These are phyloP conservation scores for Heliconius hermathena DNA, from an alignment of 1,140 invertebrate species.

Conservation along the genomic window DNA sequence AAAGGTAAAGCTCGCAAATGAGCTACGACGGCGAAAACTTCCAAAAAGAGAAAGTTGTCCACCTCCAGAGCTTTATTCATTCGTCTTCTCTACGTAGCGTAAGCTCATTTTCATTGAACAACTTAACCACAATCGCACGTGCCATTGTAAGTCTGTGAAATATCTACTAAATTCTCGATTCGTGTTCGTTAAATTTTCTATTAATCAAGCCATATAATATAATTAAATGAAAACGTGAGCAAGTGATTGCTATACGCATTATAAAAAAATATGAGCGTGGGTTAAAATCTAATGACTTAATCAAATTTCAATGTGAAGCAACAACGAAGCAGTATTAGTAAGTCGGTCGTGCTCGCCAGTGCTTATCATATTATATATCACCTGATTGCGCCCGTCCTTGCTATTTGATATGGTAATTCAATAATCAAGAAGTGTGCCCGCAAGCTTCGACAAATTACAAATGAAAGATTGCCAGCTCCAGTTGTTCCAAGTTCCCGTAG, in stretches of 20 bases:
- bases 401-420: constrained; percentile 68
- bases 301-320: constrained; percentile 51
- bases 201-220: background rate
- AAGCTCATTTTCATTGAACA: constrained; percentile 39
- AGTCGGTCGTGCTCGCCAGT: constrained; percentile 67
- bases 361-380: constrained; percentile 74
- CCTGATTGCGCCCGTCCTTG: constrained; percentile 65
- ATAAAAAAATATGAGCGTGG: constrained; percentile 52
- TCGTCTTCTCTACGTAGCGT: constrained; percentile 48
- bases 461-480: constrained; percentile 50
- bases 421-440: constrained; percentile 62
- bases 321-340: constrained; percentile 51
- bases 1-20: constrained; percentile 20
- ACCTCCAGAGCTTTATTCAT: constrained; percentile 62
- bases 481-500: constrained; percentile 48
- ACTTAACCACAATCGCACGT: constrained; percentile 35
- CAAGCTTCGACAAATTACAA: constrained; percentile 61
- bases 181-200: background rate
- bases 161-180: background rate
- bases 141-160: constrained; percentile 24
- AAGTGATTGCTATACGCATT: constrained; percentile 49
- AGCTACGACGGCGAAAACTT: constrained; percentile 41
- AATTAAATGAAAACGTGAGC: constrained; percentile 38
- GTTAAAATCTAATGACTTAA: constrained; percentile 39
- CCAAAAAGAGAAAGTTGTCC: constrained; percentile 72